Evolutionary conservation across 23 tunicate species (phyloP).

Genomic region (Oikopleura dioica): DNA sequence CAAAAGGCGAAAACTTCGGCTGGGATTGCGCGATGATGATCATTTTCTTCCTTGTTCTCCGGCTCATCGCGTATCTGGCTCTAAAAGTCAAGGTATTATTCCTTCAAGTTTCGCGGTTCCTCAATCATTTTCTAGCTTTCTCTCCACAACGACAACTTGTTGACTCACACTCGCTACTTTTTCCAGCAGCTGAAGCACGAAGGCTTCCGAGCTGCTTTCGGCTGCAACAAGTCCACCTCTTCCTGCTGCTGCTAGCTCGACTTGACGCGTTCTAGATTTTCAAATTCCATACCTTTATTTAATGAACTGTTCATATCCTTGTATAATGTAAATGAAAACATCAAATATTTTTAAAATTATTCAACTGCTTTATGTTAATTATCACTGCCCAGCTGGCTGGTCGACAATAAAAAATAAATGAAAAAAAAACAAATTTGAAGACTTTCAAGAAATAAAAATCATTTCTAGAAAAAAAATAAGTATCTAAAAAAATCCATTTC

Average conservation of each 20-base stretch:
- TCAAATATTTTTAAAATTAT: too few species aligned
- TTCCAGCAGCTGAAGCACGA: constrained; percentile 9
- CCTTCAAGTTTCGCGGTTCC: neutral
- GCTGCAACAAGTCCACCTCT: neutral
- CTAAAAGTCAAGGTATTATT: constrained; percentile 3
- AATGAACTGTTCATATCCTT: too few species aligned
- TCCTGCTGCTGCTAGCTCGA: constrained; percentile 5
- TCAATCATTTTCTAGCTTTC: neutral
- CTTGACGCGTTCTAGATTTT: too few species aligned
- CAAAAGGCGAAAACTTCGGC: neutral
- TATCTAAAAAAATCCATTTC: too few species aligned
- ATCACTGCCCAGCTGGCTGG: too few species aligned
- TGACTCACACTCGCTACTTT: neutral
- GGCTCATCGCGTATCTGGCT: neutral
- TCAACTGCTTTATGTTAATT: too few species aligned
- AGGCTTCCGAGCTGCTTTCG: constrained; percentile 6
- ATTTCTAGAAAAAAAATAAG: too few species aligned
- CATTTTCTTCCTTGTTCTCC: neutral
- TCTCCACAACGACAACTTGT: neutral
- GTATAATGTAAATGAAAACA: too few species aligned
- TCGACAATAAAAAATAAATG: too few species aligned
- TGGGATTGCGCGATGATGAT: constrained; percentile 7
- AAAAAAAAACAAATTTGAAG: too few species aligned
- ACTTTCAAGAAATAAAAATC: too few species aligned
- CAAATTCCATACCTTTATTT: too few species aligned